phyloP scores from a whole-genome alignment of 2,797 vertebrate species.

The Huso huso region DNA sequence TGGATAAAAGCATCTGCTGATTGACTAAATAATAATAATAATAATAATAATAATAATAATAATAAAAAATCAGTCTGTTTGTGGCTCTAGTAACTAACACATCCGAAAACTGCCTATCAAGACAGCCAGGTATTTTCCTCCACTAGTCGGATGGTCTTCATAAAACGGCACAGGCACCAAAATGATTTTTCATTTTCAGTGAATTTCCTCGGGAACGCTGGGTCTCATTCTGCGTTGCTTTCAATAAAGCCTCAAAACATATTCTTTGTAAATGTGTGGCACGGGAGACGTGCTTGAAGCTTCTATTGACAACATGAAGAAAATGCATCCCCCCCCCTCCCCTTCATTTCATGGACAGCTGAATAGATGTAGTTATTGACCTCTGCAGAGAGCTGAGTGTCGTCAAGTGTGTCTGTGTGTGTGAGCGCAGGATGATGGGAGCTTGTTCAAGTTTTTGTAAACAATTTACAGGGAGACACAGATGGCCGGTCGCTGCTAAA shows the following conservation, averaged over 20 bases:
- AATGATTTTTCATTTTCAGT: no score
- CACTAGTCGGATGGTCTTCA: no score
- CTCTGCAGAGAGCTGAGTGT: slow-evolving; percentile 2
- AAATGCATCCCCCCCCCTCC: neutral
- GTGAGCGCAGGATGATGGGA: slow-evolving; percentile 48
- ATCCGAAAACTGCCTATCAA: no score
- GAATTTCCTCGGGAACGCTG: no score
- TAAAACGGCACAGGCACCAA: no score
- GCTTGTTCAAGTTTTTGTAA: slow-evolving; percentile 48
- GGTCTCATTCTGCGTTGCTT: no score
- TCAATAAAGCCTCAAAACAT: neutral
- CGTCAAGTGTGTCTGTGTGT: slow-evolving; percentile 37
- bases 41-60: no score
- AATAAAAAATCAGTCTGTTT: no score
- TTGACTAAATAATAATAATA: no score
- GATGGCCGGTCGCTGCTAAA: slow-evolving; percentile 56
- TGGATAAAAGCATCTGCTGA: no score
- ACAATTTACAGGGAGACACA: slow-evolving; percentile 51
- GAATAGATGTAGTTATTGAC: slow-evolving; percentile 10
- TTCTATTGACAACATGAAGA: neutral
- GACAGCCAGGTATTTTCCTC: no score
- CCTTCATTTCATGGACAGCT: neutral
- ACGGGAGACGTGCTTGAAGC: neutral
- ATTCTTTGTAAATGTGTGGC: neutral
- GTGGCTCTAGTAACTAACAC: no score